phyloP scores from a whole-genome alignment of 2,888 invertebrate species.

The Drosophila neutralis region DNA sequence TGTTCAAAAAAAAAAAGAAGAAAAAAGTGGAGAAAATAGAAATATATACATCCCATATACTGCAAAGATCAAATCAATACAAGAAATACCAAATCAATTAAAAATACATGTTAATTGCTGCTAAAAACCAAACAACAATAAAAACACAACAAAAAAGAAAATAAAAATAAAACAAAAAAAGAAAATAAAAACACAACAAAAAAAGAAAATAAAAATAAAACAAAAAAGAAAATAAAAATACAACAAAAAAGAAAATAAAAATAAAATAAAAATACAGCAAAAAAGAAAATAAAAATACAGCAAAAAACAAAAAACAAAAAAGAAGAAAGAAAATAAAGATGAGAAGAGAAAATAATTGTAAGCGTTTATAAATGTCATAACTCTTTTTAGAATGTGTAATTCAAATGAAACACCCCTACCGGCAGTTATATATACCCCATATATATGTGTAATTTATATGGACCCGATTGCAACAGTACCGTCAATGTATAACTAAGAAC shows the following conservation, averaged over 20 bases:
- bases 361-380: constrained; percentile 51
- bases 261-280: neutral
- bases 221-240: constrained; percentile 11
- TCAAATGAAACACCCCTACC: constrained; percentile 77
- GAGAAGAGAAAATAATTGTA: constrained; percentile 20
- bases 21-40: constrained; percentile 6
- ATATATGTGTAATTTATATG: constrained; percentile 46
- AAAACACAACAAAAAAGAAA: neutral
- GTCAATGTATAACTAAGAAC: constrained; percentile 29
- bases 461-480: constrained; percentile 34
- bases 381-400: constrained; percentile 54
- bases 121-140: neutral
- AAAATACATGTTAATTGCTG: constrained; percentile 28
- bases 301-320: neutral
- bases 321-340: neutral
- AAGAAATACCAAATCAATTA: constrained; percentile 7
- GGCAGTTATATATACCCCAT: constrained; percentile 58
- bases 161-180: no score
- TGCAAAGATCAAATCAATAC: constrained; percentile 30
- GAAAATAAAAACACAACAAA: no score
- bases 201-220: neutral
- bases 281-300: constrained; percentile 2
- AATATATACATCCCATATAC: constrained; percentile 25
- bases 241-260: no score
- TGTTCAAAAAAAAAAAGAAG: neutral